phyloP scores from a whole-genome alignment of 2,797 vertebrate genomes.

The Adrianichthys oophorus region DNA sequence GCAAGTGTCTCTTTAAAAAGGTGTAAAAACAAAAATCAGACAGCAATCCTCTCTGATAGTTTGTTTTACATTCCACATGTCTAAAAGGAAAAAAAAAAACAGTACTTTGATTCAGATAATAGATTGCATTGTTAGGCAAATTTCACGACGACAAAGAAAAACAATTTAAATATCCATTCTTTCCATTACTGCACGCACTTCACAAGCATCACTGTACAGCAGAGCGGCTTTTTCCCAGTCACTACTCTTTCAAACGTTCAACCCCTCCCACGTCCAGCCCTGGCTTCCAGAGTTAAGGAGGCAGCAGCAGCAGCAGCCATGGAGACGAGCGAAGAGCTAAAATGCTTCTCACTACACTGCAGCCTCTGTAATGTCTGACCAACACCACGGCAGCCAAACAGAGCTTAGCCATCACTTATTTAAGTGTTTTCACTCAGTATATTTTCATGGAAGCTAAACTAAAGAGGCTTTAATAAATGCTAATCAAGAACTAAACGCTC shows the following conservation, averaged over 20 bases:
- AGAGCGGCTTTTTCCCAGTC: slow-evolving; percentile 17
- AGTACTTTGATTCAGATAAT: slow-evolving; percentile 76
- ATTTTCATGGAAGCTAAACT: slow-evolving; percentile 36
- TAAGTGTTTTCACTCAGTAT: slow-evolving; percentile 19
- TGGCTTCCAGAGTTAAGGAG: slow-evolving; percentile 41
- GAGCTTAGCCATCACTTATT: slow-evolving; percentile 20
- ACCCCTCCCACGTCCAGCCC: slow-evolving; percentile 18
- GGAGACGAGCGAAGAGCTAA: slow-evolving; percentile 53
- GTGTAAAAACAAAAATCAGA: slow-evolving; percentile 61
- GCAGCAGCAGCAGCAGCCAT: slow-evolving; percentile 55
- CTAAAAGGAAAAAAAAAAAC: slow-evolving; percentile 75
- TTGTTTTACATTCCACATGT: slow-evolving; percentile 77
- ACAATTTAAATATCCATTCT: slow-evolving; percentile 48
- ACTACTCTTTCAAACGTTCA: slow-evolving; percentile 41
- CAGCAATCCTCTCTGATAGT: slow-evolving; percentile 37
- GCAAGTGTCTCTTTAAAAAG: slow-evolving; percentile 67
- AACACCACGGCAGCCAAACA: slow-evolving; percentile 30
- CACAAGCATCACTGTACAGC: slow-evolving; percentile 12
- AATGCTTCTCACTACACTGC: slow-evolving; percentile 15
- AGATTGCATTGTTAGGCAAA: slow-evolving; percentile 77
- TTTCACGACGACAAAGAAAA: slow-evolving; percentile 58
- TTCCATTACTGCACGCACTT: slow-evolving; percentile 34
- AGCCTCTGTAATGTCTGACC: slow-evolving; percentile 13
- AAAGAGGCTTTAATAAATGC: slow-evolving; percentile 32
- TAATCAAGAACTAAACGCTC: slow-evolving; percentile 25